Conservation (phyloP, 1,140 invertebrate genomes). For the Drosophila repleta region DNA sequence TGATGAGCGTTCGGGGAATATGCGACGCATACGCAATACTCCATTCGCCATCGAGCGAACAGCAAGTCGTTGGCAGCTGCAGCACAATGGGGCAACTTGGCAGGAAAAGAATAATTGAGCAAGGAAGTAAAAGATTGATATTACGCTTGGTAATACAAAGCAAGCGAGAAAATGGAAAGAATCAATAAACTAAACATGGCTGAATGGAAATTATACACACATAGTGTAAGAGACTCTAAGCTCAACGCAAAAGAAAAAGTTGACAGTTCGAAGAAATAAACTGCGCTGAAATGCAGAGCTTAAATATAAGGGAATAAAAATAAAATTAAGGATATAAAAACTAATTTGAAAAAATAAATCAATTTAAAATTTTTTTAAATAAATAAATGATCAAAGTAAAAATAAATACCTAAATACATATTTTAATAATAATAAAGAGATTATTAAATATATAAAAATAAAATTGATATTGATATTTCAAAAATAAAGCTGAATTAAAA, state of each 20-base stretch:
- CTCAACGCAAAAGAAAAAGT: too few species aligned
- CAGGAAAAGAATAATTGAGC: conserved; percentile 1
- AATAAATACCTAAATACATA: too few species aligned
- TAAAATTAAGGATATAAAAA: too few species aligned
- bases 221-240: not conserved
- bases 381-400: too few species aligned
- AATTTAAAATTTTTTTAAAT: too few species aligned
- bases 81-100: not conserved
- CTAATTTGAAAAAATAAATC: too few species aligned
- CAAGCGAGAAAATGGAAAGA: not conserved
- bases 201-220: not conserved
- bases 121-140: conserved; percentile 9
- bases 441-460: too few species aligned
- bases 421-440: too few species aligned
- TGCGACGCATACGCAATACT: conserved; percentile 29
- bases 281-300: not conserved
- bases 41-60: not conserved
- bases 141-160: conserved; percentile 4
- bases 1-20: conserved; percentile 33
- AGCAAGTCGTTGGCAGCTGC: conserved; percentile 1
- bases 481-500: too few species aligned
- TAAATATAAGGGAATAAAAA: too few species aligned
- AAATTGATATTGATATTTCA: too few species aligned
- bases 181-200: not conserved
- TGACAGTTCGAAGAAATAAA: not conserved